Conservation (phyloP, 2,888 invertebrate genomes). For the Bembecia ichneumoniformis region DNA sequence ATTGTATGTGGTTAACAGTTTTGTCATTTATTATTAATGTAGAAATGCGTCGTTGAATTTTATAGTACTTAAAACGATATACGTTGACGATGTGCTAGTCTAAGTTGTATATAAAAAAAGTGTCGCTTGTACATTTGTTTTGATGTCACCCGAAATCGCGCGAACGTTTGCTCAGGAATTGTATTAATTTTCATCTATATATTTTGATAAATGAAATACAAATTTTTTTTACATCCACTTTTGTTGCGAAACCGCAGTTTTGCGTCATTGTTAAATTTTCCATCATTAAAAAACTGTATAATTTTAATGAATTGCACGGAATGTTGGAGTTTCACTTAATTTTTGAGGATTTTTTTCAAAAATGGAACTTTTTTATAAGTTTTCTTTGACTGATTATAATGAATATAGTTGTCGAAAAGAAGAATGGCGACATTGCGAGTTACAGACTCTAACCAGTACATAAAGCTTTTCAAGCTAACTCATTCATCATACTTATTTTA, state of each 20-base stretch:
- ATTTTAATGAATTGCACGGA: slow-evolving; percentile 69
- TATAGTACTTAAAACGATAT: slow-evolving; percentile 32
- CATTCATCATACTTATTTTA: too few relatives aligned
- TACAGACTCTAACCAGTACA: too few relatives aligned
- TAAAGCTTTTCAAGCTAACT: too few relatives aligned
- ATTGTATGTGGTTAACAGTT: slow-evolving; percentile 52
- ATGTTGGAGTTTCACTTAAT: slow-evolving; percentile 70
- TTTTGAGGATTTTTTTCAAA: slow-evolving; percentile 67
- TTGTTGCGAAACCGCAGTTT: slow-evolving; percentile 37
- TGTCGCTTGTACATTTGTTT: slow-evolving; percentile 40
- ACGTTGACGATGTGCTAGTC: slow-evolving; percentile 30
- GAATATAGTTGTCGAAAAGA: too few relatives aligned
- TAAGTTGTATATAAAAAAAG: slow-evolving; percentile 42
- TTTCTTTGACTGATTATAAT: slow-evolving; percentile 23
- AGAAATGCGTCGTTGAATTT: slow-evolving; percentile 55
- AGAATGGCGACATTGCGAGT: too few relatives aligned
- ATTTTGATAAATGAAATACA: slow-evolving; percentile 40
- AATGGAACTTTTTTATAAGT: slow-evolving; percentile 60
- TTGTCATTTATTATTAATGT: slow-evolving; percentile 50
- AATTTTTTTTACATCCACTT: slow-evolving; percentile 49
- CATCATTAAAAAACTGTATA: slow-evolving; percentile 33
- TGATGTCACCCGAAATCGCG: slow-evolving; percentile 13
- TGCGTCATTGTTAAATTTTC: slow-evolving; percentile 56
- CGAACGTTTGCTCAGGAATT: slow-evolving; percentile 63
- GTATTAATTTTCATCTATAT: slow-evolving; percentile 53